phyloP scores from a whole-genome alignment of 2,888 invertebrate genomes.

The Ceriagrion tenellum region DNA sequence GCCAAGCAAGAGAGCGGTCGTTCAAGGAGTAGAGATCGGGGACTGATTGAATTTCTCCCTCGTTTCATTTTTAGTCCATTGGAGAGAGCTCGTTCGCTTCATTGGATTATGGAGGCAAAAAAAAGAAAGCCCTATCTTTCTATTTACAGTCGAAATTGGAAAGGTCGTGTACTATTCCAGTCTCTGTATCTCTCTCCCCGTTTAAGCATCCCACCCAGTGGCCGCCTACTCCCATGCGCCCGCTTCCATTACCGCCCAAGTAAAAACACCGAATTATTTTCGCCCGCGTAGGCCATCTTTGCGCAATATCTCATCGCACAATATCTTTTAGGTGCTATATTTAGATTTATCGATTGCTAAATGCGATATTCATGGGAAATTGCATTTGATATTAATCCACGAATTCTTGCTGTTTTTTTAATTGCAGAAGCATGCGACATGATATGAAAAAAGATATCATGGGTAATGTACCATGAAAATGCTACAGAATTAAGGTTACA shows the following conservation, averaged over 20 bases:
- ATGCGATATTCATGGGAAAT: too few relatives aligned
- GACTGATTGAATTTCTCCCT: neutral
- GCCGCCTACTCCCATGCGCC: neutral
- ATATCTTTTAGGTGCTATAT: too few relatives aligned
- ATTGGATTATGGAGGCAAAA: neutral
- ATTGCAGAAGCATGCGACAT: too few relatives aligned
- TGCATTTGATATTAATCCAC: too few relatives aligned
- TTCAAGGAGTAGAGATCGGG: neutral
- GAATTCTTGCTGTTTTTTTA: too few relatives aligned
- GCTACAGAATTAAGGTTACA: too few relatives aligned
- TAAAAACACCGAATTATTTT: neutral
- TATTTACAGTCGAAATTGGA: neutral
- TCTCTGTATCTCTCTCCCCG: neutral
- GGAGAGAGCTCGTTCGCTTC: neutral
- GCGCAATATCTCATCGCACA: neutral
- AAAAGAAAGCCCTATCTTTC: neutral
- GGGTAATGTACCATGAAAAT: too few relatives aligned
- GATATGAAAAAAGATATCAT: too few relatives aligned
- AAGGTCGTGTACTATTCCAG: neutral
- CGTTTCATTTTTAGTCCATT: conserved; percentile 11
- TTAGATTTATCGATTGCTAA: too few relatives aligned
- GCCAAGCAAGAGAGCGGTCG: neutral
- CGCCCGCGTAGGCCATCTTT: neutral
- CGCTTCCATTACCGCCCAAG: neutral
- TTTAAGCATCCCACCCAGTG: neutral